phyloP scores from a whole-genome alignment of 2,888 invertebrate genomes.

The Sphecodes monilicornis region DNA sequence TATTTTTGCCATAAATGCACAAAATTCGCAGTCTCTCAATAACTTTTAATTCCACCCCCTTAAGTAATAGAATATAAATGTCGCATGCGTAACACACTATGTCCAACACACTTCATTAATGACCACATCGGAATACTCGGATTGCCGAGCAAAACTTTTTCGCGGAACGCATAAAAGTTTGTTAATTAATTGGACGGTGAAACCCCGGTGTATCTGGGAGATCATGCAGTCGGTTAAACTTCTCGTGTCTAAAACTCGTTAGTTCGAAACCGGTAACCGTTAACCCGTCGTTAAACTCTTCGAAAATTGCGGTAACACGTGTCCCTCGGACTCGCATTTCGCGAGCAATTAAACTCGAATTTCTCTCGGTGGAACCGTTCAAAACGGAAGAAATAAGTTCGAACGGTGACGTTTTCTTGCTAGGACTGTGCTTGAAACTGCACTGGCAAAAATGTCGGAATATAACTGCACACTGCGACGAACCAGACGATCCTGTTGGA shows the following conservation, averaged over 20 bases:
- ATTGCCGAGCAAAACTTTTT: not conserved
- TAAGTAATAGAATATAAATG: too few relatives aligned
- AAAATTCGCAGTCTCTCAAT: too few relatives aligned
- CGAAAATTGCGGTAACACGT: conserved; percentile 56
- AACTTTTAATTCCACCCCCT: too few relatives aligned
- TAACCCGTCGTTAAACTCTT: conserved; percentile 53
- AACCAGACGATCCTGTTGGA: conserved; percentile 7
- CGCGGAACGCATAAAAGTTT: not conserved
- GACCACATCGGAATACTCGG: too few relatives aligned
- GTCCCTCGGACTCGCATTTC: conserved; percentile 41
- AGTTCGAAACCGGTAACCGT: conserved; percentile 43
- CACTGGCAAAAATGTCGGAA: too few relatives aligned
- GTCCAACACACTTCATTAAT: too few relatives aligned
- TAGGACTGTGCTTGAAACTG: too few relatives aligned
- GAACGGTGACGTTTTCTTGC: too few relatives aligned
- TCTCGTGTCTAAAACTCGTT: conserved; percentile 39
- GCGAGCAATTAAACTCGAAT: conserved; percentile 41
- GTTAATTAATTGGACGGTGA: not conserved
- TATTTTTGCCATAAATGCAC: too few relatives aligned
- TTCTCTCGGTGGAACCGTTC: conserved; percentile 1
- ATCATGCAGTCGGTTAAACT: conserved; percentile 42
- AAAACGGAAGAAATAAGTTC: not conserved
- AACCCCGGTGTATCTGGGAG: not conserved
- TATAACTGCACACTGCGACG: not conserved
- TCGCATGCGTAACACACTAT: too few relatives aligned